Evolutionary conservation across 2,113 vertebrate genomes (phyloP).

Genomic region (Centropristis striata): DNA sequence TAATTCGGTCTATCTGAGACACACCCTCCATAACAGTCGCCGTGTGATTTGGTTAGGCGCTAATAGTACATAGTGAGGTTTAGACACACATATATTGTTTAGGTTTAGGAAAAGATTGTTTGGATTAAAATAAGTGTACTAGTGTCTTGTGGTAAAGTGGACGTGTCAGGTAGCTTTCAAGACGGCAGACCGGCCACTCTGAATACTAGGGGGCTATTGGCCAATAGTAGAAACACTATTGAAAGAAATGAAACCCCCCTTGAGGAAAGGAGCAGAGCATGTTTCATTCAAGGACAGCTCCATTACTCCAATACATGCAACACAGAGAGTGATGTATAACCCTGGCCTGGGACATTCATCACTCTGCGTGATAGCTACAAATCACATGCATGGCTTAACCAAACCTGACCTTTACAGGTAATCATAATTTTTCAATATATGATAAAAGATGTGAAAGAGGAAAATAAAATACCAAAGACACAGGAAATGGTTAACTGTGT

Average conservation of each 20-base stretch:
- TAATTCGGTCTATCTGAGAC: no score
- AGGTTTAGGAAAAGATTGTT: no score
- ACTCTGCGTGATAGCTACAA: constrained; percentile 48
- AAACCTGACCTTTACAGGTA: constrained; percentile 60
- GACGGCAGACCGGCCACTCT: no score
- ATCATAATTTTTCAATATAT: constrained; percentile 25
- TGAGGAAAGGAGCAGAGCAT: constrained; percentile 28
- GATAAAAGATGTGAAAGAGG: constrained; percentile 3
- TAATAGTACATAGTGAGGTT: no score
- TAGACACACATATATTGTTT: no score
- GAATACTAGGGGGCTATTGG: no score
- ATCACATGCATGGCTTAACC: constrained; percentile 51
- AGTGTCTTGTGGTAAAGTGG: no score
- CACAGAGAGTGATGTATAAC: constrained; percentile 58
- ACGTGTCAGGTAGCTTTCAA: no score
- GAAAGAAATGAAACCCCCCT: constrained; percentile 43
- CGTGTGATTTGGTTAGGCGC: no score
- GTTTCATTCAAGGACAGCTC: constrained; percentile 66
- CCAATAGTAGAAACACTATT: background rate
- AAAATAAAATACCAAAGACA: constrained; percentile 20
- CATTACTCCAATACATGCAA: constrained; percentile 59
- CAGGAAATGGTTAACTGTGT: constrained; percentile 47
- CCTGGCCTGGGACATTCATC: constrained; percentile 48
- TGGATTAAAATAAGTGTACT: no score
- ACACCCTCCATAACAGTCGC: no score